Conservation (phyloP, 2,113 vertebrate genomes). For the Neolamprologus variostigma region DNA sequence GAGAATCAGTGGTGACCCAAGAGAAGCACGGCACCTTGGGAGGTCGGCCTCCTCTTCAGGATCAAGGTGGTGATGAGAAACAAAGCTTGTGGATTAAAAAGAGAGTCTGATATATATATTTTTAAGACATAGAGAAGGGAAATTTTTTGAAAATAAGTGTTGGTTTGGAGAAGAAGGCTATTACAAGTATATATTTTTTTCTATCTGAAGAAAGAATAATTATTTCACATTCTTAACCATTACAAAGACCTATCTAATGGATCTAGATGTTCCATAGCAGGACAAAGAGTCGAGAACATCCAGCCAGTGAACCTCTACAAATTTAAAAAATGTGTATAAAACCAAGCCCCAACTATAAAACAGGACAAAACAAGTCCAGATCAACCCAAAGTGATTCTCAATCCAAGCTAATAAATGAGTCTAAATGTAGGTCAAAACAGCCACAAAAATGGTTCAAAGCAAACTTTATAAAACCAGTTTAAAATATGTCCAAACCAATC, state of each 20-base stretch:
- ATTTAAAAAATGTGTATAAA: neutral
- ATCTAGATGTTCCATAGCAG: neutral
- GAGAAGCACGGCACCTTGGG: conserved; percentile 17
- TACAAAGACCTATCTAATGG: neutral
- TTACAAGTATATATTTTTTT: neutral
- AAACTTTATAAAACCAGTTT: neutral
- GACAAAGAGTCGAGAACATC: neutral
- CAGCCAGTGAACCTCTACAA: neutral
- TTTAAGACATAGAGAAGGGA: neutral
- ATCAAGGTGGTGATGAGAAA: conserved; percentile 13
- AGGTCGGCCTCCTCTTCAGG: conserved; percentile 31
- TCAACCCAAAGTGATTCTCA: neutral
- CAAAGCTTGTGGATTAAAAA: neutral
- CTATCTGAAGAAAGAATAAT: neutral
- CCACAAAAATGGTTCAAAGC: neutral
- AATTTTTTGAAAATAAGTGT: neutral
- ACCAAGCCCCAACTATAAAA: neutral
- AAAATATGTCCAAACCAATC: neutral
- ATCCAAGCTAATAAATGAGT: neutral
- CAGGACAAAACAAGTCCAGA: neutral
- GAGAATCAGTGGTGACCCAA: neutral
- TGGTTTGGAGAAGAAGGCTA: neutral
- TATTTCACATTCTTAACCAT: neutral
- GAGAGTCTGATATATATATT: neutral
- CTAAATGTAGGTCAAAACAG: neutral